phyloP scores from a whole-genome alignment of 2,888 invertebrate species.

The Ophioninae sp. region DNA sequence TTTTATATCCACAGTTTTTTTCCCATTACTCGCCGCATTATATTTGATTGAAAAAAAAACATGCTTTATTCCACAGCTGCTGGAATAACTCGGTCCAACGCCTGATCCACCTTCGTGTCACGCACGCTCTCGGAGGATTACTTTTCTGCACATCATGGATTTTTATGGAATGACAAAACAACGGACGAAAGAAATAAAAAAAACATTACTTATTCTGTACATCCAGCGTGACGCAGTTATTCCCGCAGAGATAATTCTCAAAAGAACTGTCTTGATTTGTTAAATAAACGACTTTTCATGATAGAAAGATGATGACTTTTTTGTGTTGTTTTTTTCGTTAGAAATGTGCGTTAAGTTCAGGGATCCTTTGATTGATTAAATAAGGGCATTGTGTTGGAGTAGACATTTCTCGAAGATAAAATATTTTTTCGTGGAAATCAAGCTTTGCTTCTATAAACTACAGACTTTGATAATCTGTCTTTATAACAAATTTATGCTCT shows the following conservation, averaged over 20 bases:
- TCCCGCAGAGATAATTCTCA: constrained; percentile 68
- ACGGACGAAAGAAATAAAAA: not conserved
- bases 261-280: constrained; percentile 68
- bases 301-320: constrained; percentile 43
- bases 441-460: too few species aligned
- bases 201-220: constrained; percentile 34
- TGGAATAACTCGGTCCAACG: constrained; percentile 53
- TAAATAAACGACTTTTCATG: constrained; percentile 72
- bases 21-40: not conserved
- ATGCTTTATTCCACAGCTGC: constrained; percentile 65
- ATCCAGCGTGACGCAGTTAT: constrained; percentile 57
- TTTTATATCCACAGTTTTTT: not conserved
- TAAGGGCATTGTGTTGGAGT: too few species aligned
- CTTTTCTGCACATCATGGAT: constrained; percentile 53
- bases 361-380: not conserved
- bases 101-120: constrained; percentile 37
- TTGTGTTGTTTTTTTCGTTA: not conserved
- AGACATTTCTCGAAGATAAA: too few species aligned
- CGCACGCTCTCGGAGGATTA: constrained; percentile 31
- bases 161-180: not conserved
- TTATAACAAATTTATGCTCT: too few species aligned
- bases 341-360: not conserved
- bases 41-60: not conserved
- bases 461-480: too few species aligned
- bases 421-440: too few species aligned